phyloP scores from a whole-genome alignment of 2,888 invertebrate genomes.

The Agrilus cyanescens region DNA sequence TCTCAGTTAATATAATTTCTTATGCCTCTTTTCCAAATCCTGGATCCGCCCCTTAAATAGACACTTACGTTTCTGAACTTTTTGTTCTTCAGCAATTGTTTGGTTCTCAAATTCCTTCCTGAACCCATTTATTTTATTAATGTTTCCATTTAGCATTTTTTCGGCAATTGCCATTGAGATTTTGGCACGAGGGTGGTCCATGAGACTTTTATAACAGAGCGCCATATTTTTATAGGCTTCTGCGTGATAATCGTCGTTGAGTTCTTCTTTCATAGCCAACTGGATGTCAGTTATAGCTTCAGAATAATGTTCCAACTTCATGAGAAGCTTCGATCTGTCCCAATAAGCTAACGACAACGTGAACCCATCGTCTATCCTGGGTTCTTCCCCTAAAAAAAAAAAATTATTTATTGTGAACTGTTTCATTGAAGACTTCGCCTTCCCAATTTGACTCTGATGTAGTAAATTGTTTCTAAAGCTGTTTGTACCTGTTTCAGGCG shows the following conservation, averaged over 20 bases:
- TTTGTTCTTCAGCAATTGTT: constrained; percentile 14
- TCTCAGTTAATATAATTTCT: too few relatives aligned
- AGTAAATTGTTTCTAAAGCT: background rate
- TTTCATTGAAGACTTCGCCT: too few relatives aligned
- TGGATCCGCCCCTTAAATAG: too few relatives aligned
- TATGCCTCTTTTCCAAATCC: too few relatives aligned
- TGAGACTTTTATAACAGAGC: constrained; percentile 51
- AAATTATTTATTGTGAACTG: too few relatives aligned
- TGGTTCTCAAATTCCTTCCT: constrained; percentile 34
- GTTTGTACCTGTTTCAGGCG: constrained; percentile 49
- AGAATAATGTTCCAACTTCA: constrained; percentile 43
- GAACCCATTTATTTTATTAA: constrained; percentile 33
- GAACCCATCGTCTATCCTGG: constrained; percentile 46
- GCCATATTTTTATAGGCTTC: constrained; percentile 61
- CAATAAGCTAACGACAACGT: constrained; percentile 54
- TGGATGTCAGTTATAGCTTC: constrained; percentile 57
- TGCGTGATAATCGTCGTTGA: constrained; percentile 48
- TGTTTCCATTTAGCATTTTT: constrained; percentile 42
- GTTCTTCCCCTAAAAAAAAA: constrained; percentile 19
- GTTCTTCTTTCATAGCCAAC: constrained; percentile 48
- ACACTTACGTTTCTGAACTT: constrained; percentile 12
- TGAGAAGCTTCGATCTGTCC: constrained; percentile 52
- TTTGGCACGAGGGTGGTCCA: constrained; percentile 48
- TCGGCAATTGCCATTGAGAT: constrained; percentile 53
- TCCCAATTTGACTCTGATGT: background rate